Conservation (phyloP, 2,797 vertebrate species). For the Sebastes diaconus region DNA sequence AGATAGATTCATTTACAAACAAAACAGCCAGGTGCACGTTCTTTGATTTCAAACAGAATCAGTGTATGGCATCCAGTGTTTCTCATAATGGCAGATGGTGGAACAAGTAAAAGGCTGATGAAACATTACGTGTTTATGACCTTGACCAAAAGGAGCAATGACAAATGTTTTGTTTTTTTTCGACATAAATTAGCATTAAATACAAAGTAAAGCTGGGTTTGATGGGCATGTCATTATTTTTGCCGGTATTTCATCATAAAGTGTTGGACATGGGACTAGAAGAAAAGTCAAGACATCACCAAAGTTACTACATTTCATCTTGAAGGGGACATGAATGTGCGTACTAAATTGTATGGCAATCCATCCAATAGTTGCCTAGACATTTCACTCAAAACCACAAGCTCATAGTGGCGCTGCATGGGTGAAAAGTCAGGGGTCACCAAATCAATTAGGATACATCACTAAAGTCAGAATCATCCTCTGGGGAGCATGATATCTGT, state of each 20-base stretch:
- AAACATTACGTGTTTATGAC: conserved; percentile 22
- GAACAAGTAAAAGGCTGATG: conserved; percentile 7
- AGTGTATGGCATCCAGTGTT: not conserved
- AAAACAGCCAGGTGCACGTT: not conserved
- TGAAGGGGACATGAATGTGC: not conserved
- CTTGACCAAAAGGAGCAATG: conserved; percentile 4
- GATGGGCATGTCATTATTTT: not conserved
- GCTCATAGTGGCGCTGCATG: too few species aligned
- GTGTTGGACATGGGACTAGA: not conserved
- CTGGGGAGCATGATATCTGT: not conserved
- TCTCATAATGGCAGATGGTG: not conserved
- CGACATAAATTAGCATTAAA: not conserved
- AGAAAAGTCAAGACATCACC: not conserved
- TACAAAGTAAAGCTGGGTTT: not conserved
- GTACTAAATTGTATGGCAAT: not conserved
- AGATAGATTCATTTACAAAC: not conserved
- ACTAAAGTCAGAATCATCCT: not conserved
- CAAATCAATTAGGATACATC: not conserved
- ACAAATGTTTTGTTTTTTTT: not conserved
- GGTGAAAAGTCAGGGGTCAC: too few species aligned
- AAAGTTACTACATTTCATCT: not conserved
- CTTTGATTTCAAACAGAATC: not conserved
- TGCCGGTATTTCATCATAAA: not conserved
- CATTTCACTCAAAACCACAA: too few species aligned
- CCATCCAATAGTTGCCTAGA: too few species aligned